These are phyloP conservation scores for Carpatolechia fugitivella DNA, from an alignment of 2,888 invertebrate species.

Conservation along the genomic window DNA sequence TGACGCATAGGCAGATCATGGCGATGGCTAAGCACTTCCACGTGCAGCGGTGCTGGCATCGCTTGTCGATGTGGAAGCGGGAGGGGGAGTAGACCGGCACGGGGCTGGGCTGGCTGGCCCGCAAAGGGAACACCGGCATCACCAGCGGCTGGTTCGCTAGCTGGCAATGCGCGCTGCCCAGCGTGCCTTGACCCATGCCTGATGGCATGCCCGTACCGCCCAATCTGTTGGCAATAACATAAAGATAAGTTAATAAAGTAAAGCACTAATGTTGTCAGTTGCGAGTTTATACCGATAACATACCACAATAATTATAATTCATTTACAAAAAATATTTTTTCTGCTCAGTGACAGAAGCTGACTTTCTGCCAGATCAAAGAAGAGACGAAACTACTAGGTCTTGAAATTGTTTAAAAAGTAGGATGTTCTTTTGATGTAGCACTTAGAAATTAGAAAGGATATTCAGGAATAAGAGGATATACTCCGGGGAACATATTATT, in stretches of 20 bases:
- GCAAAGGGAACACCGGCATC: constrained; percentile 92
- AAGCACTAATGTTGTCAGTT: too few species aligned
- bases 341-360: too few species aligned
- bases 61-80: constrained; percentile 96
- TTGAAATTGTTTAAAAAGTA: too few species aligned
- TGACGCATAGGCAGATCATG: constrained; percentile 93
- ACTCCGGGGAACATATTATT: too few species aligned
- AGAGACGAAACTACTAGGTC: too few species aligned
- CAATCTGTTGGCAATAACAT: constrained; percentile 54
- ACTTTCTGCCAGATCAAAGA: too few species aligned
- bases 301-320: too few species aligned
- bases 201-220: constrained; percentile 76
- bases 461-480: too few species aligned
- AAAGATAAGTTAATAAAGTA: neutral
- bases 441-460: too few species aligned
- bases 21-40: constrained; percentile 98
- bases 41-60: constrained; percentile 95
- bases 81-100: constrained; percentile 88
- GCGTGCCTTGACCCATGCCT: constrained; percentile 82
- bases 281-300: too few species aligned
- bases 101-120: constrained; percentile 91
- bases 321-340: too few species aligned
- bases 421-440: too few species aligned
- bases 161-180: constrained; percentile 83
- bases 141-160: constrained; percentile 87